These are phyloP conservation scores for Geophilus truncorum DNA, from an alignment of 2,888 invertebrate genomes.

Conservation along the genomic window DNA sequence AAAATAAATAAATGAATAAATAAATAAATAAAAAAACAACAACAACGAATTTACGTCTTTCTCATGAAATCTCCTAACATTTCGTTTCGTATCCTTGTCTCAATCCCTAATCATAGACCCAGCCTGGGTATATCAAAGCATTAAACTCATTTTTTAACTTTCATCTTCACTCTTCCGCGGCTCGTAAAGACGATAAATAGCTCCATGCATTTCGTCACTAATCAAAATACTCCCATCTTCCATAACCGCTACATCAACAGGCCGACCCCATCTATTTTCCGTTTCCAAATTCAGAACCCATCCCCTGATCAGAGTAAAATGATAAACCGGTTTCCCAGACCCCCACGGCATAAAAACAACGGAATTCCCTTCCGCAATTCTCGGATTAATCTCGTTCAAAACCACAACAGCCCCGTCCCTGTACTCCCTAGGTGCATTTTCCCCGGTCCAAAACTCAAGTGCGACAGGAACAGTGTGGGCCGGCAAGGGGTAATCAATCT, in stretches of 20 bases:
- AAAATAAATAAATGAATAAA: too few relatives aligned
- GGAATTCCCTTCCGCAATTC: too few relatives aligned
- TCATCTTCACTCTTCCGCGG: neutral
- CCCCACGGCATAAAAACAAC: neutral
- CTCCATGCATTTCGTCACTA: neutral
- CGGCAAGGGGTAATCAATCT: neutral
- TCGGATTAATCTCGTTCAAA: too few relatives aligned
- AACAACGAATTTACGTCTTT: too few relatives aligned
- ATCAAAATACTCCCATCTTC: constrained; percentile 28
- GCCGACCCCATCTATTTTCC: neutral
- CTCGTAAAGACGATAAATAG: constrained; percentile 15
- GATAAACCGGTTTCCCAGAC: neutral
- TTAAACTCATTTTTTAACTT: too few relatives aligned
- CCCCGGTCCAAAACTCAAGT: constrained; percentile 4
- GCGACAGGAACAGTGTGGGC: neutral
- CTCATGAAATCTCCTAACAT: too few relatives aligned
- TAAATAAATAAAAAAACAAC: too few relatives aligned
- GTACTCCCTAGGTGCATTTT: neutral
- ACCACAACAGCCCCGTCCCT: neutral
- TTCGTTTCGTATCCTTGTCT: too few relatives aligned
- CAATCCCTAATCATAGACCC: too few relatives aligned
- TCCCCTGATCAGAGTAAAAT: neutral
- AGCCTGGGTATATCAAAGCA: too few relatives aligned
- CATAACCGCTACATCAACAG: neutral
- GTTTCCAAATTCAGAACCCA: neutral